Base-by-base conservation (phyloP, 2,113 vertebrate species). In the Alexandromys fortis region DNA sequence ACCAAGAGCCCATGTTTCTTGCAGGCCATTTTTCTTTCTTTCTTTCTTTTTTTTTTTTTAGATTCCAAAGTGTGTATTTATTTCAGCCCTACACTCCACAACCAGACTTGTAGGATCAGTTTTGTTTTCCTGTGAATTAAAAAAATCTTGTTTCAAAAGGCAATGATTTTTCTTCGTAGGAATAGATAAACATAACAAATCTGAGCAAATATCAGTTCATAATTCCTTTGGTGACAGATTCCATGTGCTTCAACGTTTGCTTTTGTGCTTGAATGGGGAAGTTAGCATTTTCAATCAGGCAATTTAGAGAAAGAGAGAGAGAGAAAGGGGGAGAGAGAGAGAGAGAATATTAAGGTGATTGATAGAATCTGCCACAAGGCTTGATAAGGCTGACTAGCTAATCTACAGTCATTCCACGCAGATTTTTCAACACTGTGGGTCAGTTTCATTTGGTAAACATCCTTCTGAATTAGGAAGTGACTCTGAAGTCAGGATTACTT, bases 161-260 rank as follows among this genome's bases (percentile, higher is more conserved):
- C 30, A 77, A 95, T 93, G 89, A 68, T 42, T 67, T 95, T 95
- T 88, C 75, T 95, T 70, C 55, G 58, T 22, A 38, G 86, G 42
- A 94, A 45, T 85, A 87, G 96, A 89, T 81, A 97, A 90, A 77
- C 19, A 58, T 75, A 65, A 94, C 33, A 93, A 93, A 90, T 92
- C 70, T 90, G 28, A 94, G 83, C 94, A 97, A 95, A 72, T 91
- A 93, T 86, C 87, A 89, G 52, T 93, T 95, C 65, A 82, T 92
- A 93, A 75, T 94, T 96, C 88, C 47, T 95, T 94, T 58, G 30
- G 28, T 94, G 86, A 24, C 86, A 93, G 87, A 87, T 95, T 88
- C 65, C 61, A 63, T 17, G 38, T 52, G 30, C 38, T 95, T 33
- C 38, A 91, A 61, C 95, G 33, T 26, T 86, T 72, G 86, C 52